Evolutionary conservation across 2,888 invertebrate genomes (phyloP).

Genomic region (Apoda limacodes): DNA sequence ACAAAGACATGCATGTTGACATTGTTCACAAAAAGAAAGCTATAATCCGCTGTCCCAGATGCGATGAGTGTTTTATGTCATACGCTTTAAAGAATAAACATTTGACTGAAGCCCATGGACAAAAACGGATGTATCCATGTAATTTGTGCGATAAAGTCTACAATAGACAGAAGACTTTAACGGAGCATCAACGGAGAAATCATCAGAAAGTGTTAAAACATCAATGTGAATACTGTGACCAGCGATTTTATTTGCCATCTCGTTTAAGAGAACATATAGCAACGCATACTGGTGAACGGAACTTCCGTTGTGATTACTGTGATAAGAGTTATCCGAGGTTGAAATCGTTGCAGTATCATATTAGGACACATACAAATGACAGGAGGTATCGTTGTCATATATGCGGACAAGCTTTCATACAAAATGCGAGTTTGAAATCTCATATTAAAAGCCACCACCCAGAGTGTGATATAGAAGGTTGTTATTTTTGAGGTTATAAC

Average conservation of each 20-base stretch:
- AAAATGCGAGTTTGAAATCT: slow-evolving; percentile 69
- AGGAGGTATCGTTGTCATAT: slow-evolving; percentile 65
- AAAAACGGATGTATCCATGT: slow-evolving; percentile 53
- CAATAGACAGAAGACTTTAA: slow-evolving; percentile 51
- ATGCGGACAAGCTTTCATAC: slow-evolving; percentile 70
- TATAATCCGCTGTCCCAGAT: slow-evolving; percentile 49
- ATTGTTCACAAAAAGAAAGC: slow-evolving; percentile 58
- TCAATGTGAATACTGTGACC: slow-evolving; percentile 66
- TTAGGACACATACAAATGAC: slow-evolving; percentile 70
- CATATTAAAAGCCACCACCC: slow-evolving; percentile 71
- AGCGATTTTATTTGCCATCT: slow-evolving; percentile 59
- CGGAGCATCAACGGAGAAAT: slow-evolving; percentile 52
- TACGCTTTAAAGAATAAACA: slow-evolving; percentile 55
- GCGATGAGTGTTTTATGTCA: slow-evolving; percentile 59
- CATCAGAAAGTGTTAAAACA: slow-evolving; percentile 60
- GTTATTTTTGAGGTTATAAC: slow-evolving; percentile 46
- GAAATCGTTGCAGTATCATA: slow-evolving; percentile 70
- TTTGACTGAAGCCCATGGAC: slow-evolving; percentile 53
- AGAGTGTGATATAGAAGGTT: slow-evolving; percentile 51
- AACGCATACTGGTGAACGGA: slow-evolving; percentile 64
- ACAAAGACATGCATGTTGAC: slow-evolving; percentile 58
- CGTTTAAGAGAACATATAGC: slow-evolving; percentile 62
- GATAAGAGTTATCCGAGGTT: slow-evolving; percentile 71
- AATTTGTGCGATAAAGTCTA: slow-evolving; percentile 60
- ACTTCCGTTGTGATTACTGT: slow-evolving; percentile 69